Evolutionary conservation across 2,113 vertebrate species (phyloP).

Genomic region (Hippocampus abdominalis): DNA sequence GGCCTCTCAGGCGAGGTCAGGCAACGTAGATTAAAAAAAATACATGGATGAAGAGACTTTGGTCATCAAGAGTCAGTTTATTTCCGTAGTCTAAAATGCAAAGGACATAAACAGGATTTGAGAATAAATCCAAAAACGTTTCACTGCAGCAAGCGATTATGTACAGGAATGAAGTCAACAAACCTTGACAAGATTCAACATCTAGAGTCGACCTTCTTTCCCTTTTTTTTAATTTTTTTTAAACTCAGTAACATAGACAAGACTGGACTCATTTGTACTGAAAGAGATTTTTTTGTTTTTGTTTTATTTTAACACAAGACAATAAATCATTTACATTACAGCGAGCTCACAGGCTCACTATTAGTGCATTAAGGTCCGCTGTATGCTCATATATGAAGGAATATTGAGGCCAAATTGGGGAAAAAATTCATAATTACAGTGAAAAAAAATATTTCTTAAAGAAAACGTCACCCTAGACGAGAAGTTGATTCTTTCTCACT

Average conservation of each 20-base stretch:
- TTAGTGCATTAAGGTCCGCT: constrained; percentile 59
- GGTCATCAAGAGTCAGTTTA: constrained; percentile 73
- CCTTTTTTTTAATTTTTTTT: neutral
- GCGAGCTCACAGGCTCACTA: constrained; percentile 53
- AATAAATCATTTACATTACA: constrained; percentile 49
- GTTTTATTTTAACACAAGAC: constrained; percentile 37
- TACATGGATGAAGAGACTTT: constrained; percentile 16
- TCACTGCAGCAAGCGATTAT: constrained; percentile 77
- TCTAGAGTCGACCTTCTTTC: constrained; percentile 48
- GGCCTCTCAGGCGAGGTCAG: neutral
- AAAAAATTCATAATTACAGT: neutral
- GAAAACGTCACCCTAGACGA: too few species aligned
- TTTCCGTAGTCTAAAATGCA: constrained; percentile 78
- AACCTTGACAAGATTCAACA: constrained; percentile 61
- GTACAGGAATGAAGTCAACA: constrained; percentile 71
- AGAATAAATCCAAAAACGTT: constrained; percentile 83
- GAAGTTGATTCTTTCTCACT: too few species aligned
- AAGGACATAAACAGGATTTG: constrained; percentile 80
- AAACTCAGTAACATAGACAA: constrained; percentile 43
- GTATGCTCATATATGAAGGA: constrained; percentile 34
- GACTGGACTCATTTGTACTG: constrained; percentile 48
- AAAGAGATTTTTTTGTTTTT: neutral
- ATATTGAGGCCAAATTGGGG: neutral
- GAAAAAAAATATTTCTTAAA: neutral
- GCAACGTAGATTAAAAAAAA: constrained; percentile 1